Evolutionary conservation across 2,113 vertebrate genomes (phyloP), one percentile per base, ranked within the genome.

Genomic region (Scomber scombrus): DNA sequence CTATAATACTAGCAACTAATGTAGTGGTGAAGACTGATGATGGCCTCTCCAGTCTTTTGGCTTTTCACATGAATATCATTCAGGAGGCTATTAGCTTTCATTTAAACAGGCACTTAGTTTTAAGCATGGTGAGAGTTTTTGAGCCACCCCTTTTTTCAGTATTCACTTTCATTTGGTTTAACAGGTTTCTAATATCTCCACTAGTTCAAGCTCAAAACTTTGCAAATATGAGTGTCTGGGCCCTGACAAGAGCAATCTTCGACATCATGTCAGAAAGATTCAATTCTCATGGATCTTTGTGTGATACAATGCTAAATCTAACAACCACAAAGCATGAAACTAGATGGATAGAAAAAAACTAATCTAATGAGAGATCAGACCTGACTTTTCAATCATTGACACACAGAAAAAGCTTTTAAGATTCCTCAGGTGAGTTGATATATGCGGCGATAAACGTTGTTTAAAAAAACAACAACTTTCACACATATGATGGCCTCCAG

Each of bases 271-370:
- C 34, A 69, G 40, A 18, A 65, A 21, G 15, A 58, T 71, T 75
- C 1, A 13, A 45, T 86, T 72, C 11, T 54, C 45, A 80, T 40
- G 23, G 65, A 43, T 76, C n/a, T 43, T 78, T 67, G 15, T 57
- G 50, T 4, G 64, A 58, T 71, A 21, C 29, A 61, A 58, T 58
- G 18, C 0, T 2, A 29, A 19, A 40, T 31, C 18, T 40, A 57
- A 74, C 21, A 13, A 58, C 34, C 0, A 58, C 10, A n/a, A 13
- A 73, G 46, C 34, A 54, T 61, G 0, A 71, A 69, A 74, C 23
- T 50, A 5, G 43, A 54, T 12, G 23, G 11, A 18, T 49, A 23
- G 12, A 34, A 40, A 15, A 26, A 26, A 26, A 26, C 0, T 12
- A 26, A 56, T 45, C 79, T 29, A 23, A 26, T 2, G 13, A 0